Conservation (phyloP, 2,797 vertebrate genomes). For the Microtus californicus region DNA sequence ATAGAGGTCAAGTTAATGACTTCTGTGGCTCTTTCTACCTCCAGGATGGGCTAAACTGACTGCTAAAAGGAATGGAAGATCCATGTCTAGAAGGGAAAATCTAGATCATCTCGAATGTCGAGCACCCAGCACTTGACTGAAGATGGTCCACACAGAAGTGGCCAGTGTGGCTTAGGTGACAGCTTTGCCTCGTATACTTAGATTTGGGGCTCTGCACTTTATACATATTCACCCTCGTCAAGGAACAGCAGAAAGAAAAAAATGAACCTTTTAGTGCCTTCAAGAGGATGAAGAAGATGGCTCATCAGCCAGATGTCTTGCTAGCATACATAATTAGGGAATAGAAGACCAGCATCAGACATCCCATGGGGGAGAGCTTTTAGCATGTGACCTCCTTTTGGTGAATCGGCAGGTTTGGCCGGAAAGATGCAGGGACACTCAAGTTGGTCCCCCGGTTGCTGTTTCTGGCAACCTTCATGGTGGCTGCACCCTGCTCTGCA, state of each 20-base stretch:
- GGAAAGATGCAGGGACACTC: neutral
- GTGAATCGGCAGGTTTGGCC: conserved; percentile 7
- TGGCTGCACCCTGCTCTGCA: rapidly evolving
- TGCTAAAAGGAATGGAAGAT: neutral
- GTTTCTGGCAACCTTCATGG: neutral
- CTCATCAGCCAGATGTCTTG: neutral
- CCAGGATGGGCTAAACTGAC: neutral
- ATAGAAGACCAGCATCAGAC: neutral
- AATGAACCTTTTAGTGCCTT: conserved; percentile 38
- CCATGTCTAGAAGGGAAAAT: neutral
- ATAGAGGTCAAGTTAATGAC: neutral
- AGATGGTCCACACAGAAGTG: neutral
- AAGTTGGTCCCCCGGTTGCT: neutral
- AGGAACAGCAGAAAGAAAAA: neutral
- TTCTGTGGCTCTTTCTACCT: neutral
- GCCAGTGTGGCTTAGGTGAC: neutral
- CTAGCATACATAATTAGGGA: neutral
- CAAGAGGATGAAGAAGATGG: conserved; percentile 40
- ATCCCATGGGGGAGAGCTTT: neutral
- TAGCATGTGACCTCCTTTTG: neutral
- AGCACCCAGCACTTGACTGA: neutral
- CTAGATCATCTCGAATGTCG: neutral
- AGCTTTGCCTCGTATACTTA: neutral
- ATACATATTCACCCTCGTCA: neutral
- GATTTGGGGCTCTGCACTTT: neutral